Conservation (phyloP, 1,140 invertebrate genomes). For the Bombus superbus region DNA sequence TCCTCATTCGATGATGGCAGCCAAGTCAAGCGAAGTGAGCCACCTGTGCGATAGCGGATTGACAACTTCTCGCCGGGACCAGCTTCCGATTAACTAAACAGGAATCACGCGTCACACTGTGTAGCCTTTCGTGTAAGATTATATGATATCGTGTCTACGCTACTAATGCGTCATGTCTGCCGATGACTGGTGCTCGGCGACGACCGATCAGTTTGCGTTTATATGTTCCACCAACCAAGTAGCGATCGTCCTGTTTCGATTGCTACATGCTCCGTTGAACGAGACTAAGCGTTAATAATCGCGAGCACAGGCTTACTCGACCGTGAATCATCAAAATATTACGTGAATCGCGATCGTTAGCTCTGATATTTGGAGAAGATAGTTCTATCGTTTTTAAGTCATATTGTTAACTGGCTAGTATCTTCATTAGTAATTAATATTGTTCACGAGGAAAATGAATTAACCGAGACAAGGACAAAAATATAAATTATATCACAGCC, state of each 20-base stretch:
- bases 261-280: not conserved
- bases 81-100: conserved; percentile 44
- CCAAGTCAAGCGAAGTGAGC: conserved; percentile 37
- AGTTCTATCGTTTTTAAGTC: not conserved
- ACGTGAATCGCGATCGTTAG: too few species aligned
- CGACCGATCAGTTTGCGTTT: conserved; percentile 14
- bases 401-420: too few species aligned
- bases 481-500: too few species aligned
- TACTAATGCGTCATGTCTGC: not conserved
- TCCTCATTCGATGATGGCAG: conserved; percentile 55
- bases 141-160: conserved; percentile 32
- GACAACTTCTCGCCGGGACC: conserved; percentile 18
- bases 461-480: too few species aligned
- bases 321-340: not conserved
- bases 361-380: not conserved
- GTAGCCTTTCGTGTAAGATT: conserved; percentile 40
- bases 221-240: not conserved
- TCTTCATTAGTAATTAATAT: too few species aligned
- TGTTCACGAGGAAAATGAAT: too few species aligned
- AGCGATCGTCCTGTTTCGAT: conserved; percentile 5
- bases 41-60: conserved; percentile 23
- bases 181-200: not conserved
- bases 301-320: not conserved
- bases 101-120: conserved; percentile 44
- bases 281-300: not conserved